These are phyloP conservation scores for Caenorhabditis parvicauda DNA, from an alignment of 2,888 invertebrate genomes.

Conservation along the genomic window DNA sequence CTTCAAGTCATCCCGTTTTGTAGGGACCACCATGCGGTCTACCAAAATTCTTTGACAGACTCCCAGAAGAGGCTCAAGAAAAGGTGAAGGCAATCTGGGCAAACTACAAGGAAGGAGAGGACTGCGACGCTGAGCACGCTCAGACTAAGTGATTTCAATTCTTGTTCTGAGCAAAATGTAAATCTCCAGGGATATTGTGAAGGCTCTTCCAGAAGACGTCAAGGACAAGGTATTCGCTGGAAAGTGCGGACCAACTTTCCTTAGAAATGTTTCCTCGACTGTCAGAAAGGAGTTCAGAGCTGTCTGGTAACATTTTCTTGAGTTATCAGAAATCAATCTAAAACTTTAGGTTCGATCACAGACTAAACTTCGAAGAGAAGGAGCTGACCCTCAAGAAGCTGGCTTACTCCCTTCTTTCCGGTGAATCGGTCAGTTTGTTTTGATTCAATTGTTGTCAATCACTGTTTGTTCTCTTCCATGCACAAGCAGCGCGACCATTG, in stretches of 20 bases:
- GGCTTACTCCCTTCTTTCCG: slow-evolving; percentile 51
- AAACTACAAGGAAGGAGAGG: slow-evolving; percentile 50
- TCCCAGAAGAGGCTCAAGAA: slow-evolving; percentile 48
- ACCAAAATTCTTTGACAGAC: slow-evolving; percentile 45
- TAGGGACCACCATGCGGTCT: slow-evolving; percentile 50
- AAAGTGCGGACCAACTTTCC: slow-evolving; percentile 55
- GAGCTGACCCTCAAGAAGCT: slow-evolving; percentile 52
- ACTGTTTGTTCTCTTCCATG: not conserved
- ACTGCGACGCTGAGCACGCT: slow-evolving; percentile 44
- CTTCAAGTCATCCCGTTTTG: slow-evolving; percentile 6
- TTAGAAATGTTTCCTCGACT: slow-evolving; percentile 43
- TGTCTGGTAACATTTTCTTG: slow-evolving; percentile 34
- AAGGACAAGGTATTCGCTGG: slow-evolving; percentile 53
- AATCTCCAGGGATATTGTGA: slow-evolving; percentile 29
- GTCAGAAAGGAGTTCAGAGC: slow-evolving; percentile 50
- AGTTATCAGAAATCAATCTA: not conserved
- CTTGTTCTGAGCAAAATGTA: not conserved
- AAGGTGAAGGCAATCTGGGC: slow-evolving; percentile 54
- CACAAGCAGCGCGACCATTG: not conserved
- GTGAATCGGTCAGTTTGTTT: slow-evolving; percentile 43
- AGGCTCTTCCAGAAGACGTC: slow-evolving; percentile 41
- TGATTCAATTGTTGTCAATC: not conserved
- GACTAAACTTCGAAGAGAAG: slow-evolving; percentile 50
- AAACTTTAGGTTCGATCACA: slow-evolving; percentile 46
- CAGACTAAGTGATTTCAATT: slow-evolving; percentile 32